These are phyloP conservation scores for Himalopsyche kuldschensis DNA, from an alignment of 2,888 invertebrate genomes.

Conservation along the genomic window DNA sequence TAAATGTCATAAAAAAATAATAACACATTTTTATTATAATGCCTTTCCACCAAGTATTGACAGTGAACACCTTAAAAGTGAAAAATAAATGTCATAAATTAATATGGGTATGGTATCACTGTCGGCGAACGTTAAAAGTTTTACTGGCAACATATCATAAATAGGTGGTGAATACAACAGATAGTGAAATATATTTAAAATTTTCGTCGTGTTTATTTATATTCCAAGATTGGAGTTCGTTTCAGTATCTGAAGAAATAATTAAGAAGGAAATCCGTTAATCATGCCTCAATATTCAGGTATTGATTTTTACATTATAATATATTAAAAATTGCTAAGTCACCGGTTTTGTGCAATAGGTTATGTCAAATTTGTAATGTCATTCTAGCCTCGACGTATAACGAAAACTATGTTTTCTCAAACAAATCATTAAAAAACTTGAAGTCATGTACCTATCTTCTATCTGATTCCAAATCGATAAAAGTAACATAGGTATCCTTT, in stretches of 20 bases:
- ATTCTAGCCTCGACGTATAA: conserved; percentile 9
- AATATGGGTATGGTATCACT: neutral
- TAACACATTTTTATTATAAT: no score
- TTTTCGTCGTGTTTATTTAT: conserved; percentile 14
- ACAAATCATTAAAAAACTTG: neutral
- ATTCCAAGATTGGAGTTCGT: neutral
- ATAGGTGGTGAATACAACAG: conserved; percentile 4
- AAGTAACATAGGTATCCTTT: no score
- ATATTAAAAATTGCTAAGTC: conserved; percentile 25
- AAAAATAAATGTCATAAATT: no score
- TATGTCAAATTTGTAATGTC: conserved; percentile 38
- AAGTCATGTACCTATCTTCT: no score
- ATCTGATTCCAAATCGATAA: no score
- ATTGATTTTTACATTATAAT: neutral
- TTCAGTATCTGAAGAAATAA: neutral
- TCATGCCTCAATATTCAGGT: conserved; percentile 33
- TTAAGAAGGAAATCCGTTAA: neutral
- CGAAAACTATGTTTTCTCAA: conserved; percentile 4
- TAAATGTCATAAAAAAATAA: no score
- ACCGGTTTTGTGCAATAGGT: conserved; percentile 28
- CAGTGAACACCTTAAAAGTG: no score
- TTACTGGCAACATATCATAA: neutral
- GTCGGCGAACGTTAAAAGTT: neutral
- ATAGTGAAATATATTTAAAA: neutral
- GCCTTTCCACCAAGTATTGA: no score